Evolutionary conservation across 2,797 vertebrate species (phyloP).

Genomic region (Falco naumanni): DNA sequence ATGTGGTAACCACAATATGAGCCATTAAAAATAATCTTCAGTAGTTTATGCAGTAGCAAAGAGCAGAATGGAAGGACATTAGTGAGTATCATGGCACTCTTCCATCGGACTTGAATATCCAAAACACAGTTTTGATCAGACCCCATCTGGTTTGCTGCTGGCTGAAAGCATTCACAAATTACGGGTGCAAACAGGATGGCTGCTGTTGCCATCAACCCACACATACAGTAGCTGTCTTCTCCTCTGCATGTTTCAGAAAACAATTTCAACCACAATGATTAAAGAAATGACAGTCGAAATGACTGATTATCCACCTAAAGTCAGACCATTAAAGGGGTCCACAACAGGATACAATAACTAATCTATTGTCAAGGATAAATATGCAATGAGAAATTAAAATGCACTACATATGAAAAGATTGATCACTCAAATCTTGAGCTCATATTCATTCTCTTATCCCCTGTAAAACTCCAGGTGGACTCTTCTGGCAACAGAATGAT

Average conservation of each 20-base stretch:
- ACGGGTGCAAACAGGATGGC: neutral
- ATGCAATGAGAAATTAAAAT: conserved; percentile 6
- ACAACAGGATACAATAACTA: neutral
- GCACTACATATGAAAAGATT: neutral
- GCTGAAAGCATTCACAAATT: conserved; percentile 6
- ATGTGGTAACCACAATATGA: neutral
- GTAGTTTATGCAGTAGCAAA: neutral
- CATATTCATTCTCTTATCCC: neutral
- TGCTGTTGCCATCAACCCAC: neutral
- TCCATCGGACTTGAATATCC: neutral
- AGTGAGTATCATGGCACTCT: neutral
- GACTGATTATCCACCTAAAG: neutral
- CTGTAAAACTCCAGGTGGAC: neutral
- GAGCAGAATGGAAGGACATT: neutral
- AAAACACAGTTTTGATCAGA: neutral
- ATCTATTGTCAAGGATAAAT: neutral
- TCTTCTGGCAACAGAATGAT: neutral
- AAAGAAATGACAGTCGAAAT: neutral
- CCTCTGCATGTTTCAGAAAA: conserved; percentile 1
- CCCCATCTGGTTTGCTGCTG: neutral
- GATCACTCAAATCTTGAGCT: neutral
- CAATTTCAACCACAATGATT: neutral
- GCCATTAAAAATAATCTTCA: neutral
- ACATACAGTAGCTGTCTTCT: neutral
- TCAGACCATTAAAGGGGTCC: neutral